Percentiles rank a stretch among this genome's conserved stretches.
phyloP scores from a whole-genome alignment of 1,140 invertebrate genomes.

The Steinernema feltiae region DNA sequence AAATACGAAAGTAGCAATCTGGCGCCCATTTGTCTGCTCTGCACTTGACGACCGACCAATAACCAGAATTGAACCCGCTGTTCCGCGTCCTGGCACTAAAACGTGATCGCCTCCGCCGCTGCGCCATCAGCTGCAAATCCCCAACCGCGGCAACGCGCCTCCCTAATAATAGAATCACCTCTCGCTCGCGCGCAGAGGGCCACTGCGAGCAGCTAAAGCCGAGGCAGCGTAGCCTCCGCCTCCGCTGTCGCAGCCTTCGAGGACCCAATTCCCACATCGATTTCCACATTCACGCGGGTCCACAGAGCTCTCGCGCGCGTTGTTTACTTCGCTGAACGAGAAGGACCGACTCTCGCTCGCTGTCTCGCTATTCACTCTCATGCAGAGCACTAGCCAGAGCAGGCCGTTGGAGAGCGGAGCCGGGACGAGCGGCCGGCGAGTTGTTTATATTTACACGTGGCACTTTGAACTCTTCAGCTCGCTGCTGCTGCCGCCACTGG shows the following conservation, averaged over 20 bases:
- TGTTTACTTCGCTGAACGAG: constrained; percentile 4
- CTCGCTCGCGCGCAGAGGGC: neutral
- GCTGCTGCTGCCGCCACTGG: too few relatives aligned
- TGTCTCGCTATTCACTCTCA: too few relatives aligned
- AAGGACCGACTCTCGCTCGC: neutral
- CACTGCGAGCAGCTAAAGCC: neutral
- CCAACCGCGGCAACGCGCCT: too few relatives aligned
- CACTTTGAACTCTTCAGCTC: neutral
- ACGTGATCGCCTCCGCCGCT: too few relatives aligned
- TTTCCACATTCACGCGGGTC: neutral
- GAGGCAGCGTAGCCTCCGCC: too few relatives aligned
- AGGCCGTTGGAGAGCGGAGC: neutral
- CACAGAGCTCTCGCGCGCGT: neutral
- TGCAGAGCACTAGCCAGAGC: neutral
- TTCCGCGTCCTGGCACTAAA: too few relatives aligned
- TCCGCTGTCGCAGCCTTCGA: neutral
- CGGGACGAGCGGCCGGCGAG: neutral
- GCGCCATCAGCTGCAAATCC: too few relatives aligned
- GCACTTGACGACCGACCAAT: too few relatives aligned
- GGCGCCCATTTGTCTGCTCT: too few relatives aligned
- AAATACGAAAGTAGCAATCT: too few relatives aligned
- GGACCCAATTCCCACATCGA: neutral
- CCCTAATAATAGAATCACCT: too few relatives aligned
- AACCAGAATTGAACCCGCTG: too few relatives aligned
- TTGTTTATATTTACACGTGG: neutral